Percentiles rank a stretch among this genome's conserved stretches.
Conservation (phyloP, 2,888 invertebrate genomes). For the Oasisia sp. region DNA sequence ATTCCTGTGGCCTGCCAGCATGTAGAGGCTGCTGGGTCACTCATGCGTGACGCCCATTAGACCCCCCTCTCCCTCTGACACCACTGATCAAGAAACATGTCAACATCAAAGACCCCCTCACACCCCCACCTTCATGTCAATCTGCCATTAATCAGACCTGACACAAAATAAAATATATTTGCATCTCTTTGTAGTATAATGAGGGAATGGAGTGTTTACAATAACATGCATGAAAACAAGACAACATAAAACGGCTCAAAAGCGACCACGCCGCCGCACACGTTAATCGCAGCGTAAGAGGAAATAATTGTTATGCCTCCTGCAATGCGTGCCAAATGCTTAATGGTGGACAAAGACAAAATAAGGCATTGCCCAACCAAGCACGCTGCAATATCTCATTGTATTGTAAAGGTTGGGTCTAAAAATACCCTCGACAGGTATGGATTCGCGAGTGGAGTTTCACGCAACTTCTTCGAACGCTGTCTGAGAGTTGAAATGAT, state of each 20-base stretch:
- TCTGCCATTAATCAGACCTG: background rate
- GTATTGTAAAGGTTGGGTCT: background rate
- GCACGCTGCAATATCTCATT: background rate
- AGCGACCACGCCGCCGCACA: background rate
- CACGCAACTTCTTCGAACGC: background rate
- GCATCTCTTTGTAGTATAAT: background rate
- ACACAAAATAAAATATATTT: background rate
- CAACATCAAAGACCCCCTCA: background rate
- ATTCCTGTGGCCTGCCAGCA: background rate
- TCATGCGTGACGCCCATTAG: background rate
- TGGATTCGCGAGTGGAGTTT: background rate
- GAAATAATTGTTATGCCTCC: background rate
- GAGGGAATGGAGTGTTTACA: background rate
- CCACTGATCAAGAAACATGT: background rate
- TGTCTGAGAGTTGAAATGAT: background rate
- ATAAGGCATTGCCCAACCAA: background rate
- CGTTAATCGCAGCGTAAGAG: background rate
- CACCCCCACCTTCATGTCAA: background rate
- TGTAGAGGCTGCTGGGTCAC: background rate
- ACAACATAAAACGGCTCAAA: background rate
- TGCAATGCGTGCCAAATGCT: background rate
- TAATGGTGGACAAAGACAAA: background rate
- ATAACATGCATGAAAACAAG: background rate
- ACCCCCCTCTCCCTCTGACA: background rate
- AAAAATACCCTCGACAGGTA: background rate